Evolutionary conservation across 2,113 vertebrate genomes (phyloP), one percentile per base, ranked within the genome.

Genomic region (Pycnonotus jocosus): DNA sequence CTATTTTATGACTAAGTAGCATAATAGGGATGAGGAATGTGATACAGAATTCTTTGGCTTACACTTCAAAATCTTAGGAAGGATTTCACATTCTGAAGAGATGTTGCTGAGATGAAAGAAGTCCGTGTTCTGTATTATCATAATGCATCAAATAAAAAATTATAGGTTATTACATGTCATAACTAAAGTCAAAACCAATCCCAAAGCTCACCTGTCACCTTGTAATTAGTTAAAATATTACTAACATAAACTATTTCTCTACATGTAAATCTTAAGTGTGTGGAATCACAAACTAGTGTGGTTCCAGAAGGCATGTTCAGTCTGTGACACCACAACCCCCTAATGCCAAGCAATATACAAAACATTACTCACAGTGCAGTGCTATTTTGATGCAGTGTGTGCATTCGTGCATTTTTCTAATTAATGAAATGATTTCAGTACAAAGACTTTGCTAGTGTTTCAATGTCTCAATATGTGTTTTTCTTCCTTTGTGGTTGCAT

Each of bases 111-210:
- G 11, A 51, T 35, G 31, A 72, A 95, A 70, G 24, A 77, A 31
- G 3, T 7, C 4, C 0, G 0, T 50, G 7, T n/a, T 87, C 35
- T 54, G n/a, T 19, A 44, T 44, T 27, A 65, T 10, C 6, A 30
- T 30, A 79, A 30, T 15, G 19, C 4, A 48, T 31, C 30, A n/a
- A 16, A 56, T 71, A 17, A 7, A 51, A 66, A 60, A 66, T 50
- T 78, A 19, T 27, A 45, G 17, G 37, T 30, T 2, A 37, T 77
- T 77, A 9, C 7, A 45, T 30, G 8, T 30, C 4, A 30, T 16
- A 62, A 54, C 35, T 78, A 38, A 81, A 82, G 51, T 4, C 7
- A 56, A 88, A 84, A 64, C 0, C 15, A 81, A 21, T 25, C n/a
- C 33, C 33, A 27, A 23, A 50, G 33, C 22, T 81, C 42, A 78